Evolutionary conservation across 1,140 invertebrate species (phyloP).

Genomic region (Monomorium pharaonis): DNA sequence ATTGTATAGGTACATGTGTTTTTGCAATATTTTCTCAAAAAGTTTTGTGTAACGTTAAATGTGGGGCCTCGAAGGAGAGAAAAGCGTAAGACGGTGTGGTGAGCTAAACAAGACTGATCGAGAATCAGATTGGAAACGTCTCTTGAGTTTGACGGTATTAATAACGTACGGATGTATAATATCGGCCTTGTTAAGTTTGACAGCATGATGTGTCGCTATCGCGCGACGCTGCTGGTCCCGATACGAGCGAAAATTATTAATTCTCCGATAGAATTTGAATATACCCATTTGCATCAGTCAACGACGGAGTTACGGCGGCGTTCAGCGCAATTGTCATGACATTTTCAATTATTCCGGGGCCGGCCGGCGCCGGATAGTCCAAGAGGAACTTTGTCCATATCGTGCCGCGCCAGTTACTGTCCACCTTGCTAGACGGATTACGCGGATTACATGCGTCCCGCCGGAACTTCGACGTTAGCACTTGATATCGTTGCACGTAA

Average conservation of each 20-base stretch:
- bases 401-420: constrained; percentile 40
- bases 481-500: constrained; percentile 1
- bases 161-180: constrained; percentile 10
- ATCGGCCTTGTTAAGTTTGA: constrained; percentile 40
- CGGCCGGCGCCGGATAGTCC: constrained; percentile 18
- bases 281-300: constrained; percentile 49
- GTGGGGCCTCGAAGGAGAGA: not conserved
- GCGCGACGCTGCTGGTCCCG: not conserved
- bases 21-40: not conserved
- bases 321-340: constrained; percentile 50
- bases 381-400: constrained; percentile 44
- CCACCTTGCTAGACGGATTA: constrained; percentile 46
- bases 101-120: not conserved
- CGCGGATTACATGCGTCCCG: constrained; percentile 36
- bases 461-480: constrained; percentile 27
- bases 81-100: not conserved
- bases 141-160: constrained; percentile 38
- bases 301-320: constrained; percentile 5
- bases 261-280: constrained; percentile 55
- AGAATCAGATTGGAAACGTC: not conserved
- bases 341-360: constrained; percentile 48
- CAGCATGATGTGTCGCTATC: constrained; percentile 41
- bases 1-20: too few relatives aligned
- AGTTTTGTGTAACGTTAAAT: not conserved
- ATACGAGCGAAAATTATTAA: constrained; percentile 45